These are phyloP conservation scores for Cheilosia vernalis DNA, from an alignment of 2,888 invertebrate species.

Conservation along the genomic window DNA sequence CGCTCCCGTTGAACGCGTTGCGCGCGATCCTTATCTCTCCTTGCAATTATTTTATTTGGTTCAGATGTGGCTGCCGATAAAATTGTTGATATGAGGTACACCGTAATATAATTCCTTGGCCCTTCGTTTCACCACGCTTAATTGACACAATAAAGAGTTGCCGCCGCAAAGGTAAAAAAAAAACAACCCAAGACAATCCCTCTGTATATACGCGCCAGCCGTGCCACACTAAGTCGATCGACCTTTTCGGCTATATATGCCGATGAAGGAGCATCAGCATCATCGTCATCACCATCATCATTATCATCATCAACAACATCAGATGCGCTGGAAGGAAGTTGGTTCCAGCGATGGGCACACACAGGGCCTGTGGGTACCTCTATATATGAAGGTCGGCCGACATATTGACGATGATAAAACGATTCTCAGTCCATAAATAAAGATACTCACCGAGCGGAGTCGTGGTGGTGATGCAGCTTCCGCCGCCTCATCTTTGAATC, in stretches of 20 bases:
- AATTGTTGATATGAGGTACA: slow-evolving; percentile 81
- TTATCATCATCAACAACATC: neutral
- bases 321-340: slow-evolving; percentile 2
- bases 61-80: slow-evolving; percentile 83
- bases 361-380: slow-evolving; percentile 19
- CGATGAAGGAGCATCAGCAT: slow-evolving; percentile 12
- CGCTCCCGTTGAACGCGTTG: slow-evolving; percentile 73
- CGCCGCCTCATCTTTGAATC: slow-evolving; percentile 17
- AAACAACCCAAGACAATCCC: slow-evolving; percentile 3
- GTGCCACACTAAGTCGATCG: slow-evolving; percentile 51
- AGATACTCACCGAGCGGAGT: slow-evolving; percentile 47
- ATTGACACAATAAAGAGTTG: slow-evolving; percentile 83
- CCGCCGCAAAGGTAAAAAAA: slow-evolving; percentile 77
- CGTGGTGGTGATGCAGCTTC: slow-evolving; percentile 42
- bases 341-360: slow-evolving; percentile 19
- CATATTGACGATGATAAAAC: slow-evolving; percentile 75
- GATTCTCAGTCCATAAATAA: slow-evolving; percentile 74
- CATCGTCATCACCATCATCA: neutral
- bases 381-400: slow-evolving; percentile 64
- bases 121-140: slow-evolving; percentile 78
- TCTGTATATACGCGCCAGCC: slow-evolving; percentile 2
- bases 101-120: slow-evolving; percentile 78
- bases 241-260: slow-evolving; percentile 40
- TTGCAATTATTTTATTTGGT: slow-evolving; percentile 84
- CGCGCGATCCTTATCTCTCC: slow-evolving; percentile 81